Conservation (phyloP, 2,888 invertebrate genomes). For the Drosophila kokeensis region DNA sequence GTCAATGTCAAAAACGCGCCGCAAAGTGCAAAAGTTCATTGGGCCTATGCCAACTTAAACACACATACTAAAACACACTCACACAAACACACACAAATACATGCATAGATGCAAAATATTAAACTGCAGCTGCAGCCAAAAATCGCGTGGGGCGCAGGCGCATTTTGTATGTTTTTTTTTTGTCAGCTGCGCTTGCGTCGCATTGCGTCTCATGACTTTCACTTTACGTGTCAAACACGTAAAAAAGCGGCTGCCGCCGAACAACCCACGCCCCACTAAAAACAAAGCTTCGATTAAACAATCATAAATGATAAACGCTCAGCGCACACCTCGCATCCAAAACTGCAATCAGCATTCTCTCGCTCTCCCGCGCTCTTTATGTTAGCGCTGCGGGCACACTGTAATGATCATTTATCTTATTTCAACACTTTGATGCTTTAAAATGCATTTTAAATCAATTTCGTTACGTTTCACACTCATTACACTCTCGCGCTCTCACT, state of each 20-base stretch:
- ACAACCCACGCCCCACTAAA: conserved; percentile 63
- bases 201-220: conserved; percentile 56
- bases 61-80: background rate
- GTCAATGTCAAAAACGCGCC: conserved; percentile 59
- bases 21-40: conserved; percentile 61
- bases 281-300: conserved; percentile 27
- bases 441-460: conserved; percentile 82
- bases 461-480: conserved; percentile 62
- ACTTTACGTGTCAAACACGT: conserved; percentile 72
- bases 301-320: conserved; percentile 39
- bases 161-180: conserved; percentile 22
- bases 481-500: conserved; percentile 6
- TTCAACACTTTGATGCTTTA: conserved; percentile 80
- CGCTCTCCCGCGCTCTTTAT: conserved; percentile 9
- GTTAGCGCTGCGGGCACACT: conserved; percentile 41
- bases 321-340: conserved; percentile 21
- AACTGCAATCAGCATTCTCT: conserved; percentile 20
- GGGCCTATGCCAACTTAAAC: conserved; percentile 44
- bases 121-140: conserved; percentile 31
- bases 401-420: conserved; percentile 78
- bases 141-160: conserved; percentile 38
- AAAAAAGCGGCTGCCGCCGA: conserved; percentile 35
- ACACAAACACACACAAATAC: background rate
- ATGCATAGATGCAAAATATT: background rate
- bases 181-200: conserved; percentile 46